These are phyloP conservation scores for Zophobas morio DNA, from an alignment of 1,140 invertebrate genomes.

Conservation along the genomic window DNA sequence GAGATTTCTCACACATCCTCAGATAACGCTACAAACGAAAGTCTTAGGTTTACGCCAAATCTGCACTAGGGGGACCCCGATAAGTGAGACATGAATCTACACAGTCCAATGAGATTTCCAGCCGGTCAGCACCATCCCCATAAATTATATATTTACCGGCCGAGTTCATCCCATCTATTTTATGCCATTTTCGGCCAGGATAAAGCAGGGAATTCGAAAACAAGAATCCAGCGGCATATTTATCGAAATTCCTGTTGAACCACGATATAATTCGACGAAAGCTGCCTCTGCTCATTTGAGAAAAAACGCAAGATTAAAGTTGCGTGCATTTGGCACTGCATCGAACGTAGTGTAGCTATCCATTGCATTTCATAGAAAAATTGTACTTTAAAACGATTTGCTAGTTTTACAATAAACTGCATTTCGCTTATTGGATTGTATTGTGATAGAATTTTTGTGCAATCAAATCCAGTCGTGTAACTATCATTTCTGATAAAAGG, in stretches of 20 bases:
- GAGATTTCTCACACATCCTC: conserved; percentile 41
- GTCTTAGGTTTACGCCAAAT: conserved; percentile 46
- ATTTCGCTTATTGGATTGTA: too few species aligned
- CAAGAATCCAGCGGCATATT: conserved; percentile 33
- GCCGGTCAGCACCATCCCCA: conserved; percentile 52
- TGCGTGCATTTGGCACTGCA: neutral
- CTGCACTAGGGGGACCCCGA: conserved; percentile 52
- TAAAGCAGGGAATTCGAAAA: conserved; percentile 47
- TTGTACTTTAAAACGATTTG: too few species aligned
- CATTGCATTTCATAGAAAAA: too few species aligned
- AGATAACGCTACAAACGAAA: conserved; percentile 33
- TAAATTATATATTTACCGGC: conserved; percentile 60
- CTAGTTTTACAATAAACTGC: too few species aligned
- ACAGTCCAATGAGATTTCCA: conserved; percentile 57
- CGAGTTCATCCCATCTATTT: conserved; percentile 60
- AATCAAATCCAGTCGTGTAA: too few species aligned
- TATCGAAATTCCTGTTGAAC: conserved; percentile 36
- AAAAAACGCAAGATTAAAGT: neutral
- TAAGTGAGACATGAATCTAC: conserved; percentile 60
- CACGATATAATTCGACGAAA: conserved; percentile 26
- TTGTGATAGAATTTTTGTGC: too few species aligned
- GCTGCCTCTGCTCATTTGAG: conserved; percentile 6
- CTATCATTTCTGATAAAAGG: too few species aligned
- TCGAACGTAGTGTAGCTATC: too few species aligned
- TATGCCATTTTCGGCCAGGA: conserved; percentile 51